Conservation (phyloP, 2,113 vertebrate species). For the Calidris pugnax region DNA sequence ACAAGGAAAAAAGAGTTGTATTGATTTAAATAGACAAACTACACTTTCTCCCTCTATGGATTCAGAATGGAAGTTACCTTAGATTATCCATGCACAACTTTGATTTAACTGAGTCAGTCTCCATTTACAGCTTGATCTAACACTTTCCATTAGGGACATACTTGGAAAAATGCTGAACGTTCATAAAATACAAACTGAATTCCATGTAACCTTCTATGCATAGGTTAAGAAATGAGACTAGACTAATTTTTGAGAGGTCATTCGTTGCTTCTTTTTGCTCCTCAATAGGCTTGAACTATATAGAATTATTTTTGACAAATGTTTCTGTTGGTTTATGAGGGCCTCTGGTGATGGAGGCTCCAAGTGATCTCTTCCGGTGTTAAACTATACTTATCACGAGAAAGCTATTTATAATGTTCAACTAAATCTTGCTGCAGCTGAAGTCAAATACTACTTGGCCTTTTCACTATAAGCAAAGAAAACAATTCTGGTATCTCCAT, state of each 20-base stretch:
- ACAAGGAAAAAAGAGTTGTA: background rate
- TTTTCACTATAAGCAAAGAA: background rate
- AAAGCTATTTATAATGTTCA: background rate
- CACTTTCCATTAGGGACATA: background rate
- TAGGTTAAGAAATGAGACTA: background rate
- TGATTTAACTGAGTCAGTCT: background rate
- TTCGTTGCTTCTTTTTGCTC: background rate
- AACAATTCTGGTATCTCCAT: background rate
- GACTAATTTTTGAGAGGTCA: background rate
- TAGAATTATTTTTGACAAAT: background rate
- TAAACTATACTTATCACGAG: background rate
- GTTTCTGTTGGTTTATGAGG: background rate
- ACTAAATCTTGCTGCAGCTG: background rate
- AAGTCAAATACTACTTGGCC: background rate
- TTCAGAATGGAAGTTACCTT: background rate
- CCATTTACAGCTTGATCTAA: background rate
- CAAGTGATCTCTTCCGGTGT: background rate
- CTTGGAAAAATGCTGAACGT: background rate
- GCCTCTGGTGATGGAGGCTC: background rate
- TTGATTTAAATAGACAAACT: background rate
- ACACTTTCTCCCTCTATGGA: background rate
- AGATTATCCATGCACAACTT: background rate
- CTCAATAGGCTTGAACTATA: background rate
- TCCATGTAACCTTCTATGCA: background rate
- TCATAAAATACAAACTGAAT: background rate